Percentiles rank a stretch among this genome's conserved stretches.
Conservation (phyloP, 2,888 invertebrate species). For the Drosophila meridionalis region DNA sequence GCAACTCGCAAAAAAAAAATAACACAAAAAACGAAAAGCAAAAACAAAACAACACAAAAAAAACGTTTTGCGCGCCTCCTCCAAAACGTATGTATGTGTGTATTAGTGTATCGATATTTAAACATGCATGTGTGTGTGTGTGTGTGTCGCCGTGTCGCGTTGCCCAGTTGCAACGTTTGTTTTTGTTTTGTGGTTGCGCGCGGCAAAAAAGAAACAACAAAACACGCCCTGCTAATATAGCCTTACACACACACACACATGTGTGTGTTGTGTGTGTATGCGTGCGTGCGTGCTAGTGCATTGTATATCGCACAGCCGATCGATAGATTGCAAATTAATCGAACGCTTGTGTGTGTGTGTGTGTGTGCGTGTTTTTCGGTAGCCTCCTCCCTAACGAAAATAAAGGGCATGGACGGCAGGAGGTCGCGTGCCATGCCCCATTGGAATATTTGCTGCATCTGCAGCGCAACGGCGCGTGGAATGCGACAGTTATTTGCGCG, state of each 20-base stretch:
- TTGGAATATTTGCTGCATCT: constrained; percentile 25
- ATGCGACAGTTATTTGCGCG: constrained; percentile 42
- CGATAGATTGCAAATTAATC: constrained; percentile 44
- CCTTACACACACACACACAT: neutral
- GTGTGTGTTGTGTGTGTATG: constrained; percentile 12
- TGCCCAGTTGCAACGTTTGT: constrained; percentile 57
- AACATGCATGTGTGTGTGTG: constrained; percentile 28
- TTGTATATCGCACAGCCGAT: constrained; percentile 36
- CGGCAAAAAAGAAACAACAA: constrained; percentile 22
- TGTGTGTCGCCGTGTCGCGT: constrained; percentile 33
- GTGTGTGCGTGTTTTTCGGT: neutral
- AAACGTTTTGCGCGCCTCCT: constrained; percentile 60
- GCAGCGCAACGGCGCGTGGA: constrained; percentile 48
- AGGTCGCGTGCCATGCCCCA: constrained; percentile 31
- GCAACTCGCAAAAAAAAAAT: constrained; percentile 40
- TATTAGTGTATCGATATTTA: constrained; percentile 28
- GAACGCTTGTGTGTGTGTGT: neutral
- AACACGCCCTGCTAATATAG: constrained; percentile 47
- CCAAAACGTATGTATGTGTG: constrained; percentile 44
- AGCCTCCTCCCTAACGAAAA: constrained; percentile 9
- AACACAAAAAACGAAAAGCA: constrained; percentile 17
- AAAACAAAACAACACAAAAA: constrained; percentile 20
- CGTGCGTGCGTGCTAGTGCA: constrained; percentile 24
- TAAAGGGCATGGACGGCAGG: constrained; percentile 26
- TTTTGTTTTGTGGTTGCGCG: constrained; percentile 40